phyloP scores from a whole-genome alignment of 2,888 invertebrate species.

The Cephalotes varians region DNA sequence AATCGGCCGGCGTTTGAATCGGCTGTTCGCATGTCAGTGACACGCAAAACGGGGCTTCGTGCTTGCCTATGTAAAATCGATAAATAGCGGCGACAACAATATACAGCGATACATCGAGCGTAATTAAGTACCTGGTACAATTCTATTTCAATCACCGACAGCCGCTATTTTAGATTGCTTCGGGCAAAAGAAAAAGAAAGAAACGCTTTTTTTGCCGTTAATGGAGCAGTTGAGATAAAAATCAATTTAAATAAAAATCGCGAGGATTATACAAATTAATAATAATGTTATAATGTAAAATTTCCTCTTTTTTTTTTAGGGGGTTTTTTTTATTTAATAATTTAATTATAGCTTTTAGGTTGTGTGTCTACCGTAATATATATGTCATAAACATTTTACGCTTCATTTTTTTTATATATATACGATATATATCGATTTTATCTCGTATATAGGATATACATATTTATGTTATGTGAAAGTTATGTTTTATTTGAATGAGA shows the following conservation, averaged over 20 bases:
- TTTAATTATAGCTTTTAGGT: not conserved
- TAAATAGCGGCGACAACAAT: constrained; percentile 36
- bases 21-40: constrained; percentile 62
- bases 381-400: not conserved
- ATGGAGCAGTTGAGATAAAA: constrained; percentile 25
- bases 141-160: not conserved
- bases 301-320: too few species aligned
- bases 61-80: constrained; percentile 56
- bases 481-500: not conserved
- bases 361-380: not conserved
- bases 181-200: not conserved
- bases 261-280: constrained; percentile 3
- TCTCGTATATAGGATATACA: not conserved
- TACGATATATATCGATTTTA: not conserved
- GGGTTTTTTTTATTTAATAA: not conserved
- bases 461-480: constrained; percentile 21
- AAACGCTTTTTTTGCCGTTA: not conserved
- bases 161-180: not conserved
- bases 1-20: constrained; percentile 68
- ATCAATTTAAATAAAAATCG: constrained; percentile 1
- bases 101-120: not conserved
- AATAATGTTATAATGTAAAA: not conserved
- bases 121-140: not conserved
- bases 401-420: not conserved
- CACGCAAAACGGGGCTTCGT: constrained; percentile 68